A percentile compares a stretch with the other conserved stretches of the same genome.
Evolutionary conservation across 2,888 invertebrate species (phyloP).

Genomic region (Holacanthella duospinosa): DNA sequence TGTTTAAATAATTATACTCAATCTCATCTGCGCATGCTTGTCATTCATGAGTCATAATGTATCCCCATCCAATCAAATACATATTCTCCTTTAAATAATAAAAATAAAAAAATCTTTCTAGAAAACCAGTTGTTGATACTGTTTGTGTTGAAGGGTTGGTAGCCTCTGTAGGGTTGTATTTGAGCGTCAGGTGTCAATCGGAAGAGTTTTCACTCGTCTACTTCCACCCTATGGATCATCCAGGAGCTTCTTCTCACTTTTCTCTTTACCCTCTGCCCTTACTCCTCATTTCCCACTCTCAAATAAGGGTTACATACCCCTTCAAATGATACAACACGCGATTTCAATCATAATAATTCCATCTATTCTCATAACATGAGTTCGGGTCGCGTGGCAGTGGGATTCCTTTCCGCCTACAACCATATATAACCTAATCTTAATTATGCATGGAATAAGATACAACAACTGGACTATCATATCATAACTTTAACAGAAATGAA

Average conservation of each 20-base stretch:
- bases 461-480: too few species aligned
- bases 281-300: background rate
- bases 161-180: slow-evolving; percentile 15
- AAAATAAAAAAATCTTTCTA: background rate
- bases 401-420: background rate
- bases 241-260: background rate
- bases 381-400: background rate
- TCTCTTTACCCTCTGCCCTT: background rate
- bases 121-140: too few species aligned
- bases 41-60: too few species aligned
- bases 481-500: too few species aligned
- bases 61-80: too few species aligned
- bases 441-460: too few species aligned
- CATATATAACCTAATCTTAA: too few species aligned
- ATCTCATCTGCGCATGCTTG: too few species aligned
- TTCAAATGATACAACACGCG: too few species aligned
- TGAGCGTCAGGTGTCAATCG: slow-evolving; percentile 38
- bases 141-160: background rate
- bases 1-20: too few species aligned
- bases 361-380: background rate
- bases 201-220: slow-evolving; percentile 6
- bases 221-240: background rate
- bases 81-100: background rate
- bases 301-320: too few species aligned
- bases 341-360: too few species aligned